A percentile compares a stretch with the other conserved stretches of the same genome.
Conservation (phyloP, 2,888 invertebrate genomes). For the Hypercompe scribonia region DNA sequence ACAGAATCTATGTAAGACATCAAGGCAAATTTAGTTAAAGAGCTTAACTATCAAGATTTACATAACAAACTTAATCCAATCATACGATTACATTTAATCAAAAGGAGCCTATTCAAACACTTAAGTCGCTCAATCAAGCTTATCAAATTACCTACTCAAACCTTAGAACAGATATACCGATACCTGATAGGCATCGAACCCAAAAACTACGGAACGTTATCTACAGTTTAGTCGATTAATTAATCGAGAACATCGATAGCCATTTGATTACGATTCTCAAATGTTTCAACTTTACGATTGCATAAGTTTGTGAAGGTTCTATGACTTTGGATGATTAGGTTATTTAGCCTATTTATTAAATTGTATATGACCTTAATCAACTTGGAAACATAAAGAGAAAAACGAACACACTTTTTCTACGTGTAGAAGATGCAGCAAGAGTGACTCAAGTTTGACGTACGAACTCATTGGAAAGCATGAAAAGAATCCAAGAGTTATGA, state of each 20-base stretch:
- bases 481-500: too few relatives aligned
- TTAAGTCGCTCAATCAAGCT: slow-evolving; percentile 12
- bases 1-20: not conserved
- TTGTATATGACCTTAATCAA: not conserved
- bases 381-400: not conserved
- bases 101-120: slow-evolving; percentile 14
- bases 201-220: slow-evolving; percentile 26
- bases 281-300: slow-evolving; percentile 41
- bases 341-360: not conserved
- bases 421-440: too few relatives aligned
- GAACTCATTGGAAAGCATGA: too few relatives aligned
- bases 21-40: not conserved
- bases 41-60: not conserved
- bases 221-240: slow-evolving; percentile 44
- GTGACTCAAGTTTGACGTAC: too few relatives aligned
- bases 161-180: slow-evolving; percentile 14
- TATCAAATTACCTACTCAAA: slow-evolving; percentile 9
- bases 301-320: slow-evolving; percentile 34
- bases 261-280: slow-evolving; percentile 41
- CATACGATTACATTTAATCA: not conserved
- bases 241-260: slow-evolving; percentile 40
- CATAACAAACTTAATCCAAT: slow-evolving; percentile 8
- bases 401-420: not conserved
- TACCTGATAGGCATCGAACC: slow-evolving; percentile 12
- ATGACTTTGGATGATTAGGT: not conserved